Evolutionary conservation across 2,113 vertebrate genomes (phyloP).

Genomic region (Neolamprologus sp.): DNA sequence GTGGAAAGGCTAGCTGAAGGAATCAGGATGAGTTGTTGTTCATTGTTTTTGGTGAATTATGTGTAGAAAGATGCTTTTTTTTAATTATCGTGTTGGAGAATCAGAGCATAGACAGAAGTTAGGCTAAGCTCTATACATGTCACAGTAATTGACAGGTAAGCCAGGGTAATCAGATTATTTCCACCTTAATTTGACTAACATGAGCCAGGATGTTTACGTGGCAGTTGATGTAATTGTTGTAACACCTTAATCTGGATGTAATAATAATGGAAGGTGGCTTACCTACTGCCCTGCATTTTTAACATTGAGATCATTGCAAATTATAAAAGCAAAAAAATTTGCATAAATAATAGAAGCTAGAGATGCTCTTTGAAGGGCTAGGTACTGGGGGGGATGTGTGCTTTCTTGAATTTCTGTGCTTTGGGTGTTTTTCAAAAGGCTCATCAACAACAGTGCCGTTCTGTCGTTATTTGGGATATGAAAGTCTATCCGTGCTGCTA

Average conservation of each 20-base stretch:
- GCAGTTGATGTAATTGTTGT: conserved; percentile 20
- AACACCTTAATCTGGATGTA: conserved; percentile 11
- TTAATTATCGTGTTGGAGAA: neutral
- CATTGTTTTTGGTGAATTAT: neutral
- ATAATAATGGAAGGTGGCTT: conserved; percentile 11
- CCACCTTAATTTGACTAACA: conserved; percentile 24
- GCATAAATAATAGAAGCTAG: neutral
- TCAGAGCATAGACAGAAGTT: neutral
- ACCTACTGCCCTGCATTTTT: conserved; percentile 10
- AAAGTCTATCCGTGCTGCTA: conserved; percentile 28
- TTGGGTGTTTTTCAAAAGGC: neutral
- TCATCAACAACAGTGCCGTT: conserved; percentile 30
- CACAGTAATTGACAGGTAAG: neutral
- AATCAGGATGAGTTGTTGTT: neutral
- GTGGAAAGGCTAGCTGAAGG: neutral
- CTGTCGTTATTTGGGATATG: conserved; percentile 49
- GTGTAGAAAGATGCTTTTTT: neutral
- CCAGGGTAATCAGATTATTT: conserved; percentile 28
- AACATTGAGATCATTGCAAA: neutral
- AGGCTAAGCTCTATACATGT: neutral
- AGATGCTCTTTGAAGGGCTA: neutral
- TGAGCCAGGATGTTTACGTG: conserved; percentile 4
- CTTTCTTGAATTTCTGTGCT: neutral
- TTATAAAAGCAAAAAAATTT: neutral
- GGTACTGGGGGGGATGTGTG: neutral